These are phyloP conservation scores for Lichenostomus cassidix DNA, from an alignment of 2,113 vertebrate genomes.

Conservation along the genomic window DNA sequence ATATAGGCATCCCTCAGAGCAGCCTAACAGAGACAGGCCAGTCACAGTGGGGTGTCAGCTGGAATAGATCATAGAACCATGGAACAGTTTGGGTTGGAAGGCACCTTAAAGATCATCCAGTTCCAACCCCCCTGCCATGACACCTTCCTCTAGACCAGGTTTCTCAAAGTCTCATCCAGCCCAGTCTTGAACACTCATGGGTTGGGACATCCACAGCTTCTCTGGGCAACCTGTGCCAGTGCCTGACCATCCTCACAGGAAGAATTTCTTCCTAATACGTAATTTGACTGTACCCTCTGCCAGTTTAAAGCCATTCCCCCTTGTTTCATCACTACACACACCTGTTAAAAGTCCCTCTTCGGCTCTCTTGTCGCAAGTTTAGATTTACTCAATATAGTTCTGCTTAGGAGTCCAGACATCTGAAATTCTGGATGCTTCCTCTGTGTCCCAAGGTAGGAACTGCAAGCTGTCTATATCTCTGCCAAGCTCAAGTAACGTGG, in stretches of 20 bases:
- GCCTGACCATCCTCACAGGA: neutral
- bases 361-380: neutral
- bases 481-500: neutral
- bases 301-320: neutral
- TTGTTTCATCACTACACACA: fast-evolving
- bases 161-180: neutral
- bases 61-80: neutral
- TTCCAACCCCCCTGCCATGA: neutral
- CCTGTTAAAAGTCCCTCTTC: neutral
- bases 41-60: neutral
- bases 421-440: neutral
- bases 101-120: neutral
- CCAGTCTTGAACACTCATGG: neutral
- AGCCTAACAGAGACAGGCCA: neutral
- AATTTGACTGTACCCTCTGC: too few relatives aligned
- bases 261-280: neutral
- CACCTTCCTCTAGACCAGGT: neutral
- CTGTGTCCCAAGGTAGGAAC: neutral
- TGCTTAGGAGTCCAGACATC: neutral
- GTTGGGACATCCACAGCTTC: neutral
- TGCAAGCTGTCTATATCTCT: neutral
- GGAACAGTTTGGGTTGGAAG: neutral
- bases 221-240: neutral
- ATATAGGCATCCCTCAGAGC: neutral
- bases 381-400: neutral